Conservation (phyloP, 1,140 invertebrate species). For the Cotesia glomerata region DNA sequence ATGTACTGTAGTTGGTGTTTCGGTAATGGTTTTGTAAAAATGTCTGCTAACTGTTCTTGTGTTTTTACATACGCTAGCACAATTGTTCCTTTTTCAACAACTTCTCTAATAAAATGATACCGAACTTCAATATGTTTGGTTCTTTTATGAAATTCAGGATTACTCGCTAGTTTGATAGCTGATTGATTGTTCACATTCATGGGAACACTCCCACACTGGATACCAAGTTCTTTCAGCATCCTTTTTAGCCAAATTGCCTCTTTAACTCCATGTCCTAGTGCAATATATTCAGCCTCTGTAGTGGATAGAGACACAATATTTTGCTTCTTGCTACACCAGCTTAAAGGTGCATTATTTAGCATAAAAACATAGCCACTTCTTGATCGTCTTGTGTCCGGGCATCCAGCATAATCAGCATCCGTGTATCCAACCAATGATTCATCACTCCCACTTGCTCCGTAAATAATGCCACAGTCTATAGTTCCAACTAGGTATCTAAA, state of each 20-base stretch:
- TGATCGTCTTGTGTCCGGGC: conserved; percentile 30
- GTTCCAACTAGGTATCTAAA: conserved; percentile 39
- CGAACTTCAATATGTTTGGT: conserved; percentile 44
- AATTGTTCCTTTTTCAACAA: conserved; percentile 32
- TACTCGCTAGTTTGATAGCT: conserved; percentile 36
- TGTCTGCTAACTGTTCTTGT: conserved; percentile 42
- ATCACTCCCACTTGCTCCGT: neutral
- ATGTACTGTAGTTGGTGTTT: neutral
- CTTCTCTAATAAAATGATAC: conserved; percentile 18
- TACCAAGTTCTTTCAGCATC: conserved; percentile 24
- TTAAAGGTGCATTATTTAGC: conserved; percentile 35
- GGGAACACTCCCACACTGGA: neutral
- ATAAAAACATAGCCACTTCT: conserved; percentile 43
- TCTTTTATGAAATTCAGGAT: conserved; percentile 28
- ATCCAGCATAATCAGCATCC: conserved; percentile 45
- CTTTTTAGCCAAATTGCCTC: conserved; percentile 43
- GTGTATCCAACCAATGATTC: conserved; percentile 32
- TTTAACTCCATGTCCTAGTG: conserved; percentile 35
- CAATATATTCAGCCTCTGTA: conserved; percentile 55
- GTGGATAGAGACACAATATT: conserved; percentile 48
- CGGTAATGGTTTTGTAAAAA: conserved; percentile 41
- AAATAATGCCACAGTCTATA: conserved; percentile 5
- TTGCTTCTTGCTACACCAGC: conserved; percentile 50
- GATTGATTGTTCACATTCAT: conserved; percentile 40
- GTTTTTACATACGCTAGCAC: conserved; percentile 38